These are phyloP conservation scores for Popillia japonica DNA, from an alignment of 1,140 invertebrate species.

Conservation along the genomic window DNA sequence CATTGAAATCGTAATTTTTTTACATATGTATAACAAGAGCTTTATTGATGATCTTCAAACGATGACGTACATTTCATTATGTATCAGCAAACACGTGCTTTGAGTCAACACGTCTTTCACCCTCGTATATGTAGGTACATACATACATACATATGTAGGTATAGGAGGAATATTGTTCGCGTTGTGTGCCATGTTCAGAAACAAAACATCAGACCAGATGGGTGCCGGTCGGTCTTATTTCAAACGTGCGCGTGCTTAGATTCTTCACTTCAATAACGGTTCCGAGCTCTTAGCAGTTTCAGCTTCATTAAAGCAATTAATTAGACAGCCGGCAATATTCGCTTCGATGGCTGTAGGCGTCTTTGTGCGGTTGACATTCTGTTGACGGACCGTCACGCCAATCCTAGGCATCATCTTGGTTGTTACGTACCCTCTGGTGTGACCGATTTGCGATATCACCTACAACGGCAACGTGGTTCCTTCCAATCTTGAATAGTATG, in stretches of 20 bases:
- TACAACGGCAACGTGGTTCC: too few species aligned
- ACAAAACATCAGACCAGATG: constrained; percentile 3
- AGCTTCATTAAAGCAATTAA: constrained; percentile 55
- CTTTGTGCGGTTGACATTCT: constrained; percentile 44
- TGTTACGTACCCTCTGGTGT: constrained; percentile 22
- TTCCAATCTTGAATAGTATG: too few species aligned
- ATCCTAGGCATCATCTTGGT: constrained; percentile 8
- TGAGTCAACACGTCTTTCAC: neutral
- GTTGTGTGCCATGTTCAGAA: neutral
- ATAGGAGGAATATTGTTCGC: too few species aligned
- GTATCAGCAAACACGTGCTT: neutral
- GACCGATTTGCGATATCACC: neutral
- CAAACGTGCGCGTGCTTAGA: constrained; percentile 1
- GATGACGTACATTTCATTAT: neutral
- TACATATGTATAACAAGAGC: too few species aligned
- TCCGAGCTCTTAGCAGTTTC: constrained; percentile 36
- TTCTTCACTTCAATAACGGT: neutral
- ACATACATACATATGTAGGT: too few species aligned
- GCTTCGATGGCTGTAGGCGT: constrained; percentile 48
- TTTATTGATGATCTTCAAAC: neutral
- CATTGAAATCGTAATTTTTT: too few species aligned
- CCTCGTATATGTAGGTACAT: too few species aligned
- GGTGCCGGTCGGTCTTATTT: constrained; percentile 12
- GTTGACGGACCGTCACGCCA: constrained; percentile 15
- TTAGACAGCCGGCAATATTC: constrained; percentile 51